Percentiles rank a stretch among this genome's conserved stretches.
These are phyloP conservation scores for Gari tellinella DNA, from an alignment of 2,888 invertebrate genomes.

Conservation along the genomic window DNA sequence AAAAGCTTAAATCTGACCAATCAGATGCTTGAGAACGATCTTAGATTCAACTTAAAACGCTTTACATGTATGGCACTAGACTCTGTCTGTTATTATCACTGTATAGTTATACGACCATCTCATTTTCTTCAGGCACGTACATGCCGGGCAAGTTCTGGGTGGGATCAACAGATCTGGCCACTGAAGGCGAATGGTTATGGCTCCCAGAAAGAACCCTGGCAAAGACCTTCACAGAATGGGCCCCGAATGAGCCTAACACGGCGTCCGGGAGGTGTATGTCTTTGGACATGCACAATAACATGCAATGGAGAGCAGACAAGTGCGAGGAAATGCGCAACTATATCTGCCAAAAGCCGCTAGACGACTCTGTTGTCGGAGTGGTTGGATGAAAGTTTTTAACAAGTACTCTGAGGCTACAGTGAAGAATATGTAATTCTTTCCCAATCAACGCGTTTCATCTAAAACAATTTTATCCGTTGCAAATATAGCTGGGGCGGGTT, in stretches of 20 bases:
- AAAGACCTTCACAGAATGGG: conserved; percentile 58
- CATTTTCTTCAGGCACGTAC: conserved; percentile 36
- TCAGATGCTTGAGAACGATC: too few species aligned
- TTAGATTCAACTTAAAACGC: too few species aligned
- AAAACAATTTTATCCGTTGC: too few species aligned
- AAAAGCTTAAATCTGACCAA: too few species aligned
- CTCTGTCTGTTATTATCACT: background rate
- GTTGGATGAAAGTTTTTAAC: conserved; percentile 28
- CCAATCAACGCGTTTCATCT: too few species aligned
- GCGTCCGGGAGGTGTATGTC: conserved; percentile 54
- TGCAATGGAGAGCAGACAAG: conserved; percentile 62
- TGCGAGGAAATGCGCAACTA: conserved; percentile 64
- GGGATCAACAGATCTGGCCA: conserved; percentile 52
- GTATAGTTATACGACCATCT: background rate
- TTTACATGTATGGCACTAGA: too few species aligned
- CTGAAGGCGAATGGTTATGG: conserved; percentile 61
- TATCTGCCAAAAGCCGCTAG: conserved; percentile 46
- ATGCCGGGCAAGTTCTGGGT: conserved; percentile 65
- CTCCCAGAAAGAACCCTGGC: conserved; percentile 36
- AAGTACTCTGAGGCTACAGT: too few species aligned
- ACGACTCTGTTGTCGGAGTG: conserved; percentile 1
- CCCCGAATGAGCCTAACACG: conserved; percentile 58
- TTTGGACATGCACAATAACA: conserved; percentile 45
- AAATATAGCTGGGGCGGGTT: too few species aligned
- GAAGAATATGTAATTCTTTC: too few species aligned